These are phyloP conservation scores for Thamnophis elegans DNA, from an alignment of 2,797 vertebrate genomes.

Conservation along the genomic window DNA sequence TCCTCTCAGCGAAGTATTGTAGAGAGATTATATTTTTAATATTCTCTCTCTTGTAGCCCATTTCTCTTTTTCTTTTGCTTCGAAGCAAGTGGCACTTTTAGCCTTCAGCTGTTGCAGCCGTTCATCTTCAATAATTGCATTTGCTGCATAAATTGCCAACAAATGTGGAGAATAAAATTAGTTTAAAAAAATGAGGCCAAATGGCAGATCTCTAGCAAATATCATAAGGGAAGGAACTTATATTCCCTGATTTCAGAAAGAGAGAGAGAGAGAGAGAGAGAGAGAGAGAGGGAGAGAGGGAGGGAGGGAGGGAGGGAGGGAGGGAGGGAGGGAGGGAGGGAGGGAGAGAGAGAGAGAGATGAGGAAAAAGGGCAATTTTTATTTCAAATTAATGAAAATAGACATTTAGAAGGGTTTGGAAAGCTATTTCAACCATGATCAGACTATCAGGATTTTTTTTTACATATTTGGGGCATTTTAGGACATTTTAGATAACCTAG, in stretches of 20 bases:
- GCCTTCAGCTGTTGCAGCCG: conserved; percentile 69
- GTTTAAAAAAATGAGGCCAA: conserved; percentile 69
- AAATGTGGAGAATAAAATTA: conserved; percentile 71
- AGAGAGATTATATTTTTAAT: conserved; percentile 71
- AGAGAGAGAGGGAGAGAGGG: neutral
- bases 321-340: neutral
- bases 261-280: neutral
- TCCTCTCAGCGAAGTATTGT: conserved; percentile 62
- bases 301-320: too few relatives aligned
- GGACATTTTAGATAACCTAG: neutral
- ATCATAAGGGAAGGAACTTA: conserved; percentile 54
- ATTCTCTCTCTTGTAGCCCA: conserved; percentile 42
- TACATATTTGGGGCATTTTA: neutral
- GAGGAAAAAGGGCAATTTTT: neutral
- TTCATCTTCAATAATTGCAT: conserved; percentile 72
- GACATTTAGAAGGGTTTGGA: neutral
- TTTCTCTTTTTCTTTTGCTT: conserved; percentile 39
- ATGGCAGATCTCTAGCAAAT: conserved; percentile 59
- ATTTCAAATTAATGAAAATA: neutral
- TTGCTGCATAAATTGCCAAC: conserved; percentile 69
- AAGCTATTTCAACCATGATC: neutral
- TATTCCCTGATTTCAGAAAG: conserved; percentile 50
- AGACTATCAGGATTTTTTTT: neutral
- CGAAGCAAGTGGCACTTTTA: conserved; percentile 68
- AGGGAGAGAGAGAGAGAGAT: neutral